Percentiles rank a stretch among this genome's conserved stretches.
Evolutionary conservation across 1,140 invertebrate species (phyloP).

Genomic region (Drosophila malerkotliana): DNA sequence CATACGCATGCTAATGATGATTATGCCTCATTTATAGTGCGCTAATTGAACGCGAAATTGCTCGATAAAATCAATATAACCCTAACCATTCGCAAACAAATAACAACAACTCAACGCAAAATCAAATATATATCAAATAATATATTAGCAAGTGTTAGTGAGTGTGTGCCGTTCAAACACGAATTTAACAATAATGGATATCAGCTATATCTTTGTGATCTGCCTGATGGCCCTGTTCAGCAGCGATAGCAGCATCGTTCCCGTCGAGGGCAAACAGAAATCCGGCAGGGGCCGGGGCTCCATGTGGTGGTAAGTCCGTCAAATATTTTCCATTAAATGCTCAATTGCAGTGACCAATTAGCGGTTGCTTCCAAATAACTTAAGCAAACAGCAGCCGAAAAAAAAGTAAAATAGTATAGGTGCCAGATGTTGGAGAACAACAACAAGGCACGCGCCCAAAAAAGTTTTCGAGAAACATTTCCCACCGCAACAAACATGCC

Average conservation of each 20-base stretch:
- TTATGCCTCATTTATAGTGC: constrained; percentile 82
- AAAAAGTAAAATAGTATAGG: constrained; percentile 18
- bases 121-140: constrained; percentile 24
- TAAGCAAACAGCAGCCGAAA: constrained; percentile 52
- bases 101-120: constrained; percentile 38
- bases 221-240: constrained; percentile 73
- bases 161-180: constrained; percentile 43
- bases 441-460: constrained; percentile 57
- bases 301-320: constrained; percentile 83
- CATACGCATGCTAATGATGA: constrained; percentile 72
- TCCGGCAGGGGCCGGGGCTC: constrained; percentile 81
- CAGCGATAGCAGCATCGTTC: constrained; percentile 31
- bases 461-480: constrained; percentile 40
- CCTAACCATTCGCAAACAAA: constrained; percentile 49
- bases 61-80: constrained; percentile 36
- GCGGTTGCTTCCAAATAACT: constrained; percentile 51
- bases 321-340: constrained; percentile 40
- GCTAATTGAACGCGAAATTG: constrained; percentile 82
- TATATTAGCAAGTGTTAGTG: constrained; percentile 31
- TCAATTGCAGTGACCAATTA: constrained; percentile 58
- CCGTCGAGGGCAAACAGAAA: constrained; percentile 81
- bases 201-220: constrained; percentile 71
- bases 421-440: constrained; percentile 20
- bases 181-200: constrained; percentile 69
- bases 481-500: constrained; percentile 48